phyloP scores from a whole-genome alignment of 2,888 invertebrate species.

The Drosophila histrio region DNA sequence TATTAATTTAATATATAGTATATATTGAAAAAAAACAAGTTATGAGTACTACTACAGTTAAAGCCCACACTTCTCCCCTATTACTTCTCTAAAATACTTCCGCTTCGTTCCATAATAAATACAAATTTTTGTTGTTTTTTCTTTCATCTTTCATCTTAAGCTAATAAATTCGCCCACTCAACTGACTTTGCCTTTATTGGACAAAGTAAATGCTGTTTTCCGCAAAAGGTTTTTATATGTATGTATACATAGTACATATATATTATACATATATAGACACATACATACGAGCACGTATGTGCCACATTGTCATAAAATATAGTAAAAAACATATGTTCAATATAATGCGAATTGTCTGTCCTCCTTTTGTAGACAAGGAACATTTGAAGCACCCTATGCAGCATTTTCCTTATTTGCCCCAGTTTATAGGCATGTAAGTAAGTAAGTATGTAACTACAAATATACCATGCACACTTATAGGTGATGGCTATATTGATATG shows the following conservation, averaged over 20 bases:
- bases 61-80: constrained; percentile 24
- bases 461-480: constrained; percentile 4
- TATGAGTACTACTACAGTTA: constrained; percentile 24
- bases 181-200: constrained; percentile 67
- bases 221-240: constrained; percentile 56
- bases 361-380: constrained; percentile 37
- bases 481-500: constrained; percentile 69
- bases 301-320: constrained; percentile 32
- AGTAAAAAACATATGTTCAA: constrained; percentile 38
- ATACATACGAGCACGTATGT: background rate
- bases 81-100: constrained; percentile 32
- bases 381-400: constrained; percentile 31
- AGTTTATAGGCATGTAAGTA: constrained; percentile 34
- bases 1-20: background rate
- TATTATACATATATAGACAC: background rate
- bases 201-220: constrained; percentile 63
- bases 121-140: constrained; percentile 24
- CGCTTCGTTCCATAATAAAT: constrained; percentile 46
- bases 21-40: constrained; percentile 27
- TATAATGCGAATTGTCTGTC: constrained; percentile 34
- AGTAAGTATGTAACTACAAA: background rate
- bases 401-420: constrained; percentile 52
- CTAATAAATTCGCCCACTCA: constrained; percentile 61
- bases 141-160: constrained; percentile 37
- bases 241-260: no score